Evolutionary conservation across 2,797 vertebrate species (phyloP).

Genomic region (Ptychobarbus kaznakovi): DNA sequence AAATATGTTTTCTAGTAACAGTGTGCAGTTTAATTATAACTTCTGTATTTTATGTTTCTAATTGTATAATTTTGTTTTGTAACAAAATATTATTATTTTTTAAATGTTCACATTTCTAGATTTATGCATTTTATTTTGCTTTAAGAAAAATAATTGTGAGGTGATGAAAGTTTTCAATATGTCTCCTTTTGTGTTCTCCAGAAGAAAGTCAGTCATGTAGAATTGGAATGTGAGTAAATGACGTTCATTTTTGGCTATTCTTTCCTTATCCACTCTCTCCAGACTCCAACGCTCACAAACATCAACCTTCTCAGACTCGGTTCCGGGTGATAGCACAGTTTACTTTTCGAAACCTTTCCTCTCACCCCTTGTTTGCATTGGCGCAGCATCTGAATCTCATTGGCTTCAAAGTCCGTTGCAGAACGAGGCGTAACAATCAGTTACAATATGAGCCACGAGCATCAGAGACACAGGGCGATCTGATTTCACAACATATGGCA

Average conservation of each 20-base stretch:
- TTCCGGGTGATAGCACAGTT: constrained; percentile 31
- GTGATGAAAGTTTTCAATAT: not conserved
- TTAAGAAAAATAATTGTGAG: not conserved
- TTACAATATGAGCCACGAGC: constrained; percentile 6
- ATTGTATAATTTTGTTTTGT: no score
- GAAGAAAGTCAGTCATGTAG: no score
- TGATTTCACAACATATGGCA: constrained; percentile 60
- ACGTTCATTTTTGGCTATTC: constrained; percentile 12
- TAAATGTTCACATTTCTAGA: no score
- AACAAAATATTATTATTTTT: no score
- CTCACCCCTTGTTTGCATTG: constrained; percentile 41
- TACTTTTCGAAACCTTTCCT: not conserved
- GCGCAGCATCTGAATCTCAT: constrained; percentile 48
- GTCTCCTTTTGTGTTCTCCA: not conserved
- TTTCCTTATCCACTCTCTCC: constrained; percentile 12
- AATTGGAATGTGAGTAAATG: not conserved
- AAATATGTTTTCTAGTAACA: no score
- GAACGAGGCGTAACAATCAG: constrained; percentile 12
- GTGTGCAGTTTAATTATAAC: no score
- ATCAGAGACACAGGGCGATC: constrained; percentile 27
- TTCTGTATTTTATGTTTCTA: not conserved
- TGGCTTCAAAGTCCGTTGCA: constrained; percentile 30
- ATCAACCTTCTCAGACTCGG: constrained; percentile 19
- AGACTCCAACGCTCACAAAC: constrained; percentile 2
- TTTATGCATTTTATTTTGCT: not conserved